A percentile compares a stretch with the other conserved stretches of the same genome.
phyloP scores from a whole-genome alignment of 2,888 invertebrate genomes.

The Idaea aversata region DNA sequence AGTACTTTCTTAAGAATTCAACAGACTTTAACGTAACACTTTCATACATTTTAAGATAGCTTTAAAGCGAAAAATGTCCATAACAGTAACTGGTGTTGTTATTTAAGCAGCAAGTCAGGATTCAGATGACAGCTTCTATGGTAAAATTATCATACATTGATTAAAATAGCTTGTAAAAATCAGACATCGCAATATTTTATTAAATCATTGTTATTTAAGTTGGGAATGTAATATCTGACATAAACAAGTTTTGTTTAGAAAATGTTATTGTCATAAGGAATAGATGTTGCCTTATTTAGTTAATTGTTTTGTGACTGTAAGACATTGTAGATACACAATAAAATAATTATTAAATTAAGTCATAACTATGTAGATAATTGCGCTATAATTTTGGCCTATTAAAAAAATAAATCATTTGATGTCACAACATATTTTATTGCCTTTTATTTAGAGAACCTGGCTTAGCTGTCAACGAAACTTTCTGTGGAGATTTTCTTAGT shows the following conservation, averaged over 20 bases:
- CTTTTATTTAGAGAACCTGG: slow-evolving; percentile 21
- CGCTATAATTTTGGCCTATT: slow-evolving; percentile 79
- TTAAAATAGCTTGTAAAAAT: slow-evolving; percentile 38
- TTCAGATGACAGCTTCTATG: background rate
- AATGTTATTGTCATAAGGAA: slow-evolving; percentile 70
- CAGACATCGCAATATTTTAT: slow-evolving; percentile 35
- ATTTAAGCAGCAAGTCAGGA: slow-evolving; percentile 24
- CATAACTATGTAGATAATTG: slow-evolving; percentile 76
- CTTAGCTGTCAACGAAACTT: background rate
- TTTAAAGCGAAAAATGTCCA: background rate
- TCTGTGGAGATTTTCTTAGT: background rate
- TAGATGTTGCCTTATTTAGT: slow-evolving; percentile 81
- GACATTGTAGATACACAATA: slow-evolving; percentile 74
- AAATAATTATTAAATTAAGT: slow-evolving; percentile 69
- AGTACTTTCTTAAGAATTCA: slow-evolving; percentile 19
- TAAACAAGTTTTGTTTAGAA: slow-evolving; percentile 35
- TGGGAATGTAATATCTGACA: slow-evolving; percentile 10
- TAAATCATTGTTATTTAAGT: slow-evolving; percentile 3
- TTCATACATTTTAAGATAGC: slow-evolving; percentile 15
- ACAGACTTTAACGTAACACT: slow-evolving; percentile 17
- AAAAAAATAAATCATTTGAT: slow-evolving; percentile 79
- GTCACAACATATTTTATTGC: slow-evolving; percentile 56
- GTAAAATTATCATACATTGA: background rate
- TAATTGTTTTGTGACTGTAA: slow-evolving; percentile 78
- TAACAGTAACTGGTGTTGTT: slow-evolving; percentile 29